A percentile compares a stretch with the other conserved stretches of the same genome.
These are phyloP conservation scores for Sceliomorpha sp. DNA, from an alignment of 2,888 invertebrate species.

Conservation along the genomic window DNA sequence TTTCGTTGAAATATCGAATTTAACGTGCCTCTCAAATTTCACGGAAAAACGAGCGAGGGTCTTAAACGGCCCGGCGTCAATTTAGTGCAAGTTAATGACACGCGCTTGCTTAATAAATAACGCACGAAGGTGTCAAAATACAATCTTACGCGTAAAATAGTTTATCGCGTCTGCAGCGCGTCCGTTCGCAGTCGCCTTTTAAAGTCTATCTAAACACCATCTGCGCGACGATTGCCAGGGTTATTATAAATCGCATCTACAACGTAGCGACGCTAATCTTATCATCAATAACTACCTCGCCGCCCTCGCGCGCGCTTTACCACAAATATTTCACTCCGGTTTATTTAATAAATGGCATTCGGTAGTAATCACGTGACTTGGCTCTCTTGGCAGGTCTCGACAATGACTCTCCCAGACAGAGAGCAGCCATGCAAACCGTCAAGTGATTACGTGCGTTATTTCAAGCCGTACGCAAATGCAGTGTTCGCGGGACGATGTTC, in stretches of 20 bases:
- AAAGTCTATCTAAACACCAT: no score
- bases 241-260: constrained; percentile 44
- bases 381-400: constrained; percentile 3
- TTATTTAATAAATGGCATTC: constrained; percentile 40
- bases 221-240: constrained; percentile 46
- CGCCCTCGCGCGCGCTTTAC: constrained; percentile 29
- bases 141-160: no score
- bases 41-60: constrained; percentile 14
- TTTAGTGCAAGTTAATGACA: constrained; percentile 36
- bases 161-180: no score
- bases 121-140: neutral
- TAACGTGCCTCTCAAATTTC: constrained; percentile 50
- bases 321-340: constrained; percentile 45
- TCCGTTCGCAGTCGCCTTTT: no score
- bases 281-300: constrained; percentile 34
- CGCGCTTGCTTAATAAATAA: no score
- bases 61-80: neutral
- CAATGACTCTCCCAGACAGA: constrained; percentile 5
- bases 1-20: constrained; percentile 56
- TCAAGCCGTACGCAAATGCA: constrained; percentile 38
- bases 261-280: constrained; percentile 42
- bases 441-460: constrained; percentile 45
- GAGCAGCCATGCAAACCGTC: constrained; percentile 8
- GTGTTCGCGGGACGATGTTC: constrained; percentile 25
- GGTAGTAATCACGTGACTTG: constrained; percentile 23